Percentiles rank a stretch among this genome's conserved stretches.
phyloP scores from a whole-genome alignment of 2,797 vertebrate species.

The Centroberyx gerrardi region DNA sequence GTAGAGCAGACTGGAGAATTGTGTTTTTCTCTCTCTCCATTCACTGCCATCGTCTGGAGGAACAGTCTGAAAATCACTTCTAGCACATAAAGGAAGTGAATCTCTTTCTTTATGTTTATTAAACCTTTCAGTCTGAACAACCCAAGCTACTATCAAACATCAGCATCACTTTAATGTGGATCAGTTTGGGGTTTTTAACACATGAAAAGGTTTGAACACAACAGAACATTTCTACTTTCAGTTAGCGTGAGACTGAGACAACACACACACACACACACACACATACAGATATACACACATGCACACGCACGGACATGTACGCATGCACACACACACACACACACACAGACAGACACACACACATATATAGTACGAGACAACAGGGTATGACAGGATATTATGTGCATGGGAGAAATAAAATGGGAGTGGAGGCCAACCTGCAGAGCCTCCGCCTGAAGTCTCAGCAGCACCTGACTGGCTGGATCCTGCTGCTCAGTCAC shows the following conservation, averaged over 20 bases:
- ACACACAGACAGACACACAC: not conserved
- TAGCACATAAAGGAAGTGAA: too few relatives aligned
- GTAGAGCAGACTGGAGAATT: too few relatives aligned
- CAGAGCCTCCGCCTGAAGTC: conserved; percentile 56
- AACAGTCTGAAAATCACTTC: too few relatives aligned
- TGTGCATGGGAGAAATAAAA: conserved; percentile 37
- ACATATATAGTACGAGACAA: not conserved
- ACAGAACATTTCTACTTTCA: not conserved
- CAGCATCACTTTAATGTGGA: too few relatives aligned
- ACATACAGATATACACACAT: not conserved
- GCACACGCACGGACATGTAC: conserved; percentile 32
- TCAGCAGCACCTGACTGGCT: conserved; percentile 75
- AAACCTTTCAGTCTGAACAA: too few relatives aligned
- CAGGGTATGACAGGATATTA: conserved; percentile 3
- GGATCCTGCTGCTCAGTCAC: conserved; percentile 77
- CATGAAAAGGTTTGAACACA: too few relatives aligned
- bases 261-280: not conserved
- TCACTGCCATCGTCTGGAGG: too few relatives aligned
- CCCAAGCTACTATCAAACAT: too few relatives aligned
- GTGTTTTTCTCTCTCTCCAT: too few relatives aligned
- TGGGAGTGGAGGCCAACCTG: conserved; percentile 77
- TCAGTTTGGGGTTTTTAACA: too few relatives aligned
- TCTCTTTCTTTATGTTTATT: too few relatives aligned
- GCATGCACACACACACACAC: conserved; percentile 2
- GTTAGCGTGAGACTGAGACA: not conserved